Conservation (phyloP, 2,888 invertebrate genomes). For the Mylabris sibirica region DNA sequence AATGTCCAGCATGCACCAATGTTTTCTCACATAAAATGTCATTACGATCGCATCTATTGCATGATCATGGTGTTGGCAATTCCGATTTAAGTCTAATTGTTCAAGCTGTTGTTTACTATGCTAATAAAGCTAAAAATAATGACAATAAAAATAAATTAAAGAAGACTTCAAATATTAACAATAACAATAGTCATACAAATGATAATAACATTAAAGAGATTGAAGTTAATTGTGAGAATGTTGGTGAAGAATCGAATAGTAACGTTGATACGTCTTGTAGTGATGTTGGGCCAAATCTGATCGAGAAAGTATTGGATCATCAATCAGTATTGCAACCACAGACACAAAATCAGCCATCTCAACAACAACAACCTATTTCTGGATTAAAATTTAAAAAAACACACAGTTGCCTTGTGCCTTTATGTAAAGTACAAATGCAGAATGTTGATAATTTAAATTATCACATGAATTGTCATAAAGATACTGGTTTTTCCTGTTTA, state of each 20-base stretch:
- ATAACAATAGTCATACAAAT: slow-evolving; percentile 8
- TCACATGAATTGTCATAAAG: slow-evolving; percentile 67
- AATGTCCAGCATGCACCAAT: slow-evolving; percentile 74
- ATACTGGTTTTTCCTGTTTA: slow-evolving; percentile 68
- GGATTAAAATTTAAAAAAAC: slow-evolving; percentile 33
- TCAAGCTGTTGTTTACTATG: slow-evolving; percentile 62
- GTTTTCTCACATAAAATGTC: slow-evolving; percentile 71
- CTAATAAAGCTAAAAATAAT: slow-evolving; percentile 48
- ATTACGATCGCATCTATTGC: slow-evolving; percentile 69
- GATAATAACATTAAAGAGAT: not conserved
- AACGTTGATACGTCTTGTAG: slow-evolving; percentile 15
- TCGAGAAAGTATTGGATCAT: not conserved
- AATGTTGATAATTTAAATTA: slow-evolving; percentile 68
- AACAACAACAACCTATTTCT: not conserved
- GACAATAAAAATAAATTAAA: slow-evolving; percentile 38
- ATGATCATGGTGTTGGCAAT: slow-evolving; percentile 73
- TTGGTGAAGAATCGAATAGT: not conserved
- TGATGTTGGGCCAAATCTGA: not conserved
- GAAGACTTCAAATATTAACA: slow-evolving; percentile 42
- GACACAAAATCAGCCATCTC: too few species aligned
- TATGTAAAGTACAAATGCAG: slow-evolving; percentile 67
- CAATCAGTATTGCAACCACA: slow-evolving; percentile 3
- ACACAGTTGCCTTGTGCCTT: slow-evolving; percentile 64
- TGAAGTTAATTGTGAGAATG: not conserved
- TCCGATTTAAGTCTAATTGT: slow-evolving; percentile 69